phyloP scores from a whole-genome alignment of 92 coral and sea anemone species.

The Zoanthus gigantus region DNA sequence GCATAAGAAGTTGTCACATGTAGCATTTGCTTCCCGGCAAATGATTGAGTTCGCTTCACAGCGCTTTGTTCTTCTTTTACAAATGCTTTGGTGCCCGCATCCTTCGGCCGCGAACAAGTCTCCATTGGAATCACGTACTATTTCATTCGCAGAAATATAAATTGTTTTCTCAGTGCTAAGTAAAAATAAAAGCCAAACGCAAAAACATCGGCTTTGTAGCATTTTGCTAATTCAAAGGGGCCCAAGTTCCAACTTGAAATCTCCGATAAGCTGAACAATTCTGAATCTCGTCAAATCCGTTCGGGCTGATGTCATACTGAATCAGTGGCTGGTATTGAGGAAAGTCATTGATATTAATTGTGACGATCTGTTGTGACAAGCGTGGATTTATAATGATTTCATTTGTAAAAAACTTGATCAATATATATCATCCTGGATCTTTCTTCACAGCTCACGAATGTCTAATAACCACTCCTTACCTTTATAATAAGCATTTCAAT shows the following conservation, averaged over 20 bases:
- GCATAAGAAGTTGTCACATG: not conserved
- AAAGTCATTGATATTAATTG: not conserved
- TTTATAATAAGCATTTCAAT: no score
- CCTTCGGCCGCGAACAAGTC: constrained; percentile 7
- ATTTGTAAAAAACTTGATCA: not conserved
- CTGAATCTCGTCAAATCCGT: no score
- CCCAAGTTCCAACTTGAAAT: not conserved
- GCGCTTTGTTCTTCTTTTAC: not conserved
- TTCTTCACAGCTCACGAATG: not conserved
- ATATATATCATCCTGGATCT: not conserved
- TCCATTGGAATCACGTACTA: not conserved
- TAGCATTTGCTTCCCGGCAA: not conserved
- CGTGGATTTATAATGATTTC: not conserved
- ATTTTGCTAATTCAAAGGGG: not conserved
- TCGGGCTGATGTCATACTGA: no score
- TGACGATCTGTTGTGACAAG: not conserved
- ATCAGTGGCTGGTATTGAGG: no score
- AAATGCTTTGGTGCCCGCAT: not conserved
- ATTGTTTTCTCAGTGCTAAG: not conserved
- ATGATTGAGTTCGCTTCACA: not conserved
- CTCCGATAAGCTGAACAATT: no score
- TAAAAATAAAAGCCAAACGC: constrained; percentile 1
- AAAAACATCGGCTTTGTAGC: not conserved
- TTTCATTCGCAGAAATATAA: not conserved
- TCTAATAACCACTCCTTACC: not conserved